These are phyloP conservation scores for Eclectus roratus DNA, from an alignment of 2,113 vertebrate species.

Conservation along the genomic window DNA sequence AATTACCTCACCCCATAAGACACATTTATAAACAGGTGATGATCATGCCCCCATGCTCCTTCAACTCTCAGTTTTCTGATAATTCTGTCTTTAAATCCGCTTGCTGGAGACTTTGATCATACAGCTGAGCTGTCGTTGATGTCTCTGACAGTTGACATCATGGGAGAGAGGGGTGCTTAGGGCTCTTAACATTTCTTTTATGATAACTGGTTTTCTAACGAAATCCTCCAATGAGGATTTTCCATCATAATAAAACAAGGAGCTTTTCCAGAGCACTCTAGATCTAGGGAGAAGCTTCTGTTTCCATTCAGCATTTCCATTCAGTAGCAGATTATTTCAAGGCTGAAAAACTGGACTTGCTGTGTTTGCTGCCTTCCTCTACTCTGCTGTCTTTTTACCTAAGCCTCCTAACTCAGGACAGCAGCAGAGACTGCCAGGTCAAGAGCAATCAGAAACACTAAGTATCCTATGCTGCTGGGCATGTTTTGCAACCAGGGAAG, in stretches of 20 bases:
- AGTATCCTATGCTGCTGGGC: conserved; percentile 8
- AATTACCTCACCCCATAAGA: neutral
- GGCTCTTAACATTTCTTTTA: conserved; percentile 49
- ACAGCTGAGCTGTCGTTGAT: conserved; percentile 9
- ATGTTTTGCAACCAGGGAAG: conserved; percentile 15
- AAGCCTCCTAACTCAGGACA: conserved; percentile 15
- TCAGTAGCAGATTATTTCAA: conserved; percentile 11
- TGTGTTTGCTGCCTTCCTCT: neutral
- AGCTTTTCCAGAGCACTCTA: conserved; percentile 17
- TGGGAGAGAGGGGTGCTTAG: conserved; percentile 34
- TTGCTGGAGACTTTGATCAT: conserved; percentile 34
- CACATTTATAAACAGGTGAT: neutral
- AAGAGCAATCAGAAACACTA: conserved; percentile 46
- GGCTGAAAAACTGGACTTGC: neutral
- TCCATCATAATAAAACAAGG: conserved; percentile 10
- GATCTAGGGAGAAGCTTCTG: conserved; percentile 26
- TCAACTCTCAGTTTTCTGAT: neutral
- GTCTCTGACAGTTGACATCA: conserved; percentile 58
- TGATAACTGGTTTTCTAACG: conserved; percentile 40
- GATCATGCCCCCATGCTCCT: neutral
- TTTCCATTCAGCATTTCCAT: conserved; percentile 5
- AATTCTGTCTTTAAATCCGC: conserved; percentile 40
- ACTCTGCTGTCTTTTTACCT: conserved; percentile 22
- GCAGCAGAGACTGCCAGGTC: conserved; percentile 35
- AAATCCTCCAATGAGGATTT: conserved; percentile 32